Evolutionary conservation across 2,888 invertebrate species (phyloP), one percentile per base, ranked within the genome.

Genomic region (Thereva nobilitata): DNA sequence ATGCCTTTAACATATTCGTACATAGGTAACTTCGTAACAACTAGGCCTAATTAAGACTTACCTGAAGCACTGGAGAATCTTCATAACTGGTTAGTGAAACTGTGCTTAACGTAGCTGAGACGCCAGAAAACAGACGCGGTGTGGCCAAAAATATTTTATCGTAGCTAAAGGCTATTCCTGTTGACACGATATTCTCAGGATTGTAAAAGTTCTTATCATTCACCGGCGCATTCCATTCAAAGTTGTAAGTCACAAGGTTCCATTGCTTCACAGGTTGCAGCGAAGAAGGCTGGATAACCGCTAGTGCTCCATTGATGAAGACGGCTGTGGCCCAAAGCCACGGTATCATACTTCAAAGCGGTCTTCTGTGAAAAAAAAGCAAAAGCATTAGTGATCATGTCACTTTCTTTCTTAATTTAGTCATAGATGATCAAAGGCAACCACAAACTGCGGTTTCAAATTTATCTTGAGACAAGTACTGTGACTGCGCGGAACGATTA

Each of bases 71-170:
- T 2, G 92, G 92, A 71, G 88, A 89, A 70, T 89, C 88, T 6
- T 87, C 89, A 1, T 83, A 80, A 0, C 87, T 86, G 68, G 85
- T 84, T 55, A 89, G 83, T 0, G 91, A 86, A 5, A 93, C 84
- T 79, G 85, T 86, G 9, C 85, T 87, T 5, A 93, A 75, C 0
- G 92, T 90, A 0, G 92, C 89, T 0, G 93, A 87, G 0, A 92
- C 88, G 4, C 93, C 93, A 0, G 86, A 84, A 67, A 90, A 84
- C 38, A 92, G 79, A 66, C 93, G 83, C 0, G 93, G 93, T 8
- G 88, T 86, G 0, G 90, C 87, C n/a, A 93, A 69, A 76, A 91
- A 92, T 37, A 93, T 82, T 69, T 88, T 83, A 73, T 91, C 88
- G 80, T 86, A 85, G 2, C 86, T 86, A 40, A 92, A 82, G 74